Percentiles rank a stretch among this genome's conserved stretches.
Conservation (phyloP, 2,888 invertebrate species). For the Troides helena region DNA sequence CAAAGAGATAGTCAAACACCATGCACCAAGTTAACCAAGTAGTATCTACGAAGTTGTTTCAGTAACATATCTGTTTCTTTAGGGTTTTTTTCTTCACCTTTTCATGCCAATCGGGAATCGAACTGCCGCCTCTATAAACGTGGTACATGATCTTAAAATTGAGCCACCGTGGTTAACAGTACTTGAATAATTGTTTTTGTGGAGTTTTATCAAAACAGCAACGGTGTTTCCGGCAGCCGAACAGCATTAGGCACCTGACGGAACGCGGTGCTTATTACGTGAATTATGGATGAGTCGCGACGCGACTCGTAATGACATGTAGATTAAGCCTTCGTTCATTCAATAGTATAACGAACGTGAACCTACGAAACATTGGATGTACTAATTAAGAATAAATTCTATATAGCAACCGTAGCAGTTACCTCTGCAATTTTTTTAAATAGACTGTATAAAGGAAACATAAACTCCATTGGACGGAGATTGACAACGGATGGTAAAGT, state of each 20-base stretch:
- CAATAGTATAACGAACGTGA: not conserved
- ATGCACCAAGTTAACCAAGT: no score
- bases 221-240: not conserved
- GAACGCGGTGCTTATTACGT: slow-evolving; percentile 63
- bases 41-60: no score
- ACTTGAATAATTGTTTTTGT: no score
- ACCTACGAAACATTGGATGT: not conserved
- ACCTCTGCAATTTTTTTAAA: not conserved
- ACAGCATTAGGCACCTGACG: slow-evolving; percentile 32
- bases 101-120: no score
- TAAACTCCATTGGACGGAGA: not conserved
- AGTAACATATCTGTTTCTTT: no score
- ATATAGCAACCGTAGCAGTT: not conserved
- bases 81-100: no score
- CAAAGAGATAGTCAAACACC: no score
- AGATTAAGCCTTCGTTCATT: slow-evolving; percentile 56
- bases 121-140: no score
- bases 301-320: slow-evolving; percentile 69
- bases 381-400: not conserved
- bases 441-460: not conserved
- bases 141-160: no score
- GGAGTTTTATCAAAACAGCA: slow-evolving; percentile 18
- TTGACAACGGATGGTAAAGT: no score
- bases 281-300: slow-evolving; percentile 76
- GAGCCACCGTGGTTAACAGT: no score